phyloP scores from a whole-genome alignment of 2,888 invertebrate genomes.

The Agriopis marginaria region DNA sequence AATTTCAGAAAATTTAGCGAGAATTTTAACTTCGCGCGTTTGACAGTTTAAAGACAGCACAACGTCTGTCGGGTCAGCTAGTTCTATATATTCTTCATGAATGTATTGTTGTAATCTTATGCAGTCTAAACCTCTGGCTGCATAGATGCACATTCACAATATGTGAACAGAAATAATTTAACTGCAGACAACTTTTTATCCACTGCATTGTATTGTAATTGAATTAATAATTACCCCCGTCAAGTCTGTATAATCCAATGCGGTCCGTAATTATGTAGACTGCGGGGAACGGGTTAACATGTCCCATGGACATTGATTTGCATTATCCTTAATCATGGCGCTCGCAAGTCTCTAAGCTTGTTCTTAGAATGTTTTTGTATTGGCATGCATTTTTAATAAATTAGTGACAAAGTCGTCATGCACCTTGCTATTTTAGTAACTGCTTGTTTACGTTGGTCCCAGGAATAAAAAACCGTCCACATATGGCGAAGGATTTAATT shows the following conservation, averaged over 20 bases:
- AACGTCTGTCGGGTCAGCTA: too few relatives aligned
- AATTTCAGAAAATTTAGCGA: too few relatives aligned
- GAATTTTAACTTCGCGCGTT: too few relatives aligned
- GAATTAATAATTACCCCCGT: constrained; percentile 27
- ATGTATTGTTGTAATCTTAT: too few relatives aligned
- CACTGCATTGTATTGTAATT: constrained; percentile 7
- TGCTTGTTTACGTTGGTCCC: constrained; percentile 23
- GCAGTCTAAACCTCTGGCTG: neutral
- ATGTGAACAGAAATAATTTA: constrained; percentile 5
- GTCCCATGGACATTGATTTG: constrained; percentile 8
- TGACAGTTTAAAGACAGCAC: too few relatives aligned
- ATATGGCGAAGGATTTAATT: constrained; percentile 57
- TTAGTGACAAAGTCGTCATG: constrained; percentile 41
- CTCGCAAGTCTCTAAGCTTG: constrained; percentile 43
- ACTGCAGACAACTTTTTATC: constrained; percentile 9
- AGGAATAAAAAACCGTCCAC: constrained; percentile 44
- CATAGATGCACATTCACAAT: neutral
- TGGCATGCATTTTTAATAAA: constrained; percentile 50
- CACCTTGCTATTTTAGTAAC: constrained; percentile 30
- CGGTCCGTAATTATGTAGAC: constrained; percentile 2
- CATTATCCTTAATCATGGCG: constrained; percentile 51
- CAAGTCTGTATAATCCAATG: constrained; percentile 33
- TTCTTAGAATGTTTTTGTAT: constrained; percentile 43
- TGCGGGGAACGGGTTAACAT: neutral
- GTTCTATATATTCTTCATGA: too few relatives aligned